Evolutionary conservation across 35 echinoderm and acorn worm species (phyloP).

Genomic region (Stichopus chloronotus): DNA sequence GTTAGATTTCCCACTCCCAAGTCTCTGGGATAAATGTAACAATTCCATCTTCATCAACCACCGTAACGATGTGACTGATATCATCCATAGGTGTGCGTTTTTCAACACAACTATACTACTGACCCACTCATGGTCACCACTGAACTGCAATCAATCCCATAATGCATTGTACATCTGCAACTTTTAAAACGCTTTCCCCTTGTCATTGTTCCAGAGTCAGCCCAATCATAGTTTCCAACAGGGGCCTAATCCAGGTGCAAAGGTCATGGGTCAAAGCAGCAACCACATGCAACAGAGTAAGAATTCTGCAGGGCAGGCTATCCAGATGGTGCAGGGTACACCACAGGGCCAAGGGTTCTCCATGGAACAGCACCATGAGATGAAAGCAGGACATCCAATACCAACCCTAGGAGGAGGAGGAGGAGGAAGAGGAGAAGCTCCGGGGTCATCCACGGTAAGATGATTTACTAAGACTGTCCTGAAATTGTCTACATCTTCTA

Average conservation of each 20-base stretch:
- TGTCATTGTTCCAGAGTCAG: too few relatives aligned
- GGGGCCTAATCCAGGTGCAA: neutral
- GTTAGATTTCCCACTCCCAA: too few relatives aligned
- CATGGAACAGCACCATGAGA: neutral
- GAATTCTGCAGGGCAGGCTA: neutral
- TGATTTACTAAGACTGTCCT: neutral
- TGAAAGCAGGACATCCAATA: conserved; percentile 22
- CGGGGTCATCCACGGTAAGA: neutral
- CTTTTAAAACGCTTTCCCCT: too few relatives aligned
- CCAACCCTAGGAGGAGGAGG: conserved; percentile 27
- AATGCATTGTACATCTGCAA: too few relatives aligned
- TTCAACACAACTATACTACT: too few relatives aligned
- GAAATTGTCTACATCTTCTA: neutral
- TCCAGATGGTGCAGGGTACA: neutral
- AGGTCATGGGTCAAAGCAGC: neutral
- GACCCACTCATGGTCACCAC: too few relatives aligned
- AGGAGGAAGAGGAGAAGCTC: too few relatives aligned
- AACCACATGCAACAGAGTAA: conserved; percentile 10
- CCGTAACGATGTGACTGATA: too few relatives aligned
- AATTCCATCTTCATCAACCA: too few relatives aligned
- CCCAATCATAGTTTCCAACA: conserved; percentile 1
- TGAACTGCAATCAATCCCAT: too few relatives aligned
- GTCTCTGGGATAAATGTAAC: too few relatives aligned
- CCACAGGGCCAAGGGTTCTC: neutral
- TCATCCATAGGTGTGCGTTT: too few relatives aligned